A percentile compares a stretch with the other conserved stretches of the same genome.
phyloP scores from a whole-genome alignment of 2,888 invertebrate species.

The Xanthorhoe spadicearia region DNA sequence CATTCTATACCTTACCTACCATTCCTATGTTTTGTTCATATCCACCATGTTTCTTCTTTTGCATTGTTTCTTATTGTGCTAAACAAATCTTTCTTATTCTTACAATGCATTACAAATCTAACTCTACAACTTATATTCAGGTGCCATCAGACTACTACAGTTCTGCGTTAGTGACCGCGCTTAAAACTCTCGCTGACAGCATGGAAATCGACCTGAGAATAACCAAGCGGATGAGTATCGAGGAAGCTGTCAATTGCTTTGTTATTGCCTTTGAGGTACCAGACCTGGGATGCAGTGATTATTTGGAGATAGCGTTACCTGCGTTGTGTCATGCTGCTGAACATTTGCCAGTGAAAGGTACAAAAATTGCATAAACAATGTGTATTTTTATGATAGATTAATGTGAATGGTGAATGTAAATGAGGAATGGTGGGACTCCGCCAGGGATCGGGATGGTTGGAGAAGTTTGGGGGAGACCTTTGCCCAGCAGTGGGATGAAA shows the following conservation, averaged over 20 bases:
- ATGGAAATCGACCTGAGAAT: slow-evolving; percentile 89
- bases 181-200: slow-evolving; percentile 89
- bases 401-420: too few relatives aligned
- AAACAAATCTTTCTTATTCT: background rate
- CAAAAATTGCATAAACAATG: background rate
- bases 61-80: background rate
- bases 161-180: slow-evolving; percentile 89
- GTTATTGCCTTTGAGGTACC: slow-evolving; percentile 93
- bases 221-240: slow-evolving; percentile 77
- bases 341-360: slow-evolving; percentile 87
- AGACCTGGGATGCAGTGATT: slow-evolving; percentile 89
- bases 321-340: slow-evolving; percentile 91
- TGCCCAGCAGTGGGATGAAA: too few relatives aligned
- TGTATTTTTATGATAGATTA: too few relatives aligned
- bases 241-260: slow-evolving; percentile 85
- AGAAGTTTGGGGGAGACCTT: too few relatives aligned
- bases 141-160: slow-evolving; percentile 80
- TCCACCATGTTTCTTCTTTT: background rate
- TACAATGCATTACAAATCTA: background rate
- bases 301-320: slow-evolving; percentile 92
- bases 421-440: too few relatives aligned
- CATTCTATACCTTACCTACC: too few relatives aligned
- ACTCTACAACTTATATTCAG: slow-evolving; percentile 47
- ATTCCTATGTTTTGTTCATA: too few relatives aligned
- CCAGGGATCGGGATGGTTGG: too few relatives aligned